phyloP scores from a whole-genome alignment of 2,888 invertebrate genomes.

The Eumacrocentrus americanus region DNA sequence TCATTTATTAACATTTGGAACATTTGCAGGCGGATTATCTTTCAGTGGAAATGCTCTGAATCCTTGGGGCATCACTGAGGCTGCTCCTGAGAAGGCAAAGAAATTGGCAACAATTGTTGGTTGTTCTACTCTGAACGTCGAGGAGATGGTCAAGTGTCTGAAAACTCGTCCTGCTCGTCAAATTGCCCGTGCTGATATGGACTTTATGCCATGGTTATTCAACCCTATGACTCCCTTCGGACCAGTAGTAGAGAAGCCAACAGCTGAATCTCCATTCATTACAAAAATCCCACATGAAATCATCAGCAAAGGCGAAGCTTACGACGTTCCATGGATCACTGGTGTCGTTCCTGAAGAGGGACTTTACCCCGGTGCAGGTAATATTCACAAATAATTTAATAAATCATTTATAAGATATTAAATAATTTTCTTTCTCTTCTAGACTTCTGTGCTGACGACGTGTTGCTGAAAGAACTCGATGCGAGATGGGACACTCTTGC shows the following conservation, averaged over 20 bases:
- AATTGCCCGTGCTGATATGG: conserved; percentile 66
- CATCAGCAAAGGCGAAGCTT: conserved; percentile 67
- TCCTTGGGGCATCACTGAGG: conserved; percentile 59
- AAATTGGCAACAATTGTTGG: conserved; percentile 68
- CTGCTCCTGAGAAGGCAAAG: conserved; percentile 67
- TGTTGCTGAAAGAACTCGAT: conserved; percentile 64
- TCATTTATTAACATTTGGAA: background rate
- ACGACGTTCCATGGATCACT: conserved; percentile 74
- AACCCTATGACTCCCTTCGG: conserved; percentile 77
- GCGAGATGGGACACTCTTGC: conserved; percentile 68
- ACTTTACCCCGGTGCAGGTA: conserved; percentile 74
- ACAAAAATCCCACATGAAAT: conserved; percentile 70
- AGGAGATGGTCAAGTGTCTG: conserved; percentile 70
- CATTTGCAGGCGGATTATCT: conserved; percentile 66
- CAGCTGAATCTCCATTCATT: conserved; percentile 68
- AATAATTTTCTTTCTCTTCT: conserved; percentile 52
- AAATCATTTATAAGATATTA: background rate
- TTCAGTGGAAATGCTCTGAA: conserved; percentile 74
- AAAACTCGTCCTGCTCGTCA: conserved; percentile 67
- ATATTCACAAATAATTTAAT: conserved; percentile 23
- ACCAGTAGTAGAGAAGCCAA: conserved; percentile 69
- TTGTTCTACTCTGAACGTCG: conserved; percentile 66
- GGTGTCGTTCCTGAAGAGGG: conserved; percentile 76
- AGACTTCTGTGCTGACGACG: conserved; percentile 60
- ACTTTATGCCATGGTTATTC: conserved; percentile 69